Percentiles rank a stretch among this genome's conserved stretches.
These are phyloP conservation scores for Pristionchus japonicus DNA, from an alignment of 2,888 invertebrate genomes.

Conservation along the genomic window DNA sequence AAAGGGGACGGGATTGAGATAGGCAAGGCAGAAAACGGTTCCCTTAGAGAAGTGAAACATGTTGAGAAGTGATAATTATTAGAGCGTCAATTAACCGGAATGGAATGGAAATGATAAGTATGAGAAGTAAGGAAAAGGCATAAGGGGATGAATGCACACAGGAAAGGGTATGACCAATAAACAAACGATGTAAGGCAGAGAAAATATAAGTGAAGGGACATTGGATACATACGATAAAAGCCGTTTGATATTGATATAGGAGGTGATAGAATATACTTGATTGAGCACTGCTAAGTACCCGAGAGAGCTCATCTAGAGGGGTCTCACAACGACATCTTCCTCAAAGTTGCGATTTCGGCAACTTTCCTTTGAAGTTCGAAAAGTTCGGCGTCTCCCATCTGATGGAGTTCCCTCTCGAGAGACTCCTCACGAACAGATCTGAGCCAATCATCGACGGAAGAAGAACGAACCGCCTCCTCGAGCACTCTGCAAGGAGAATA, in stretches of 20 bases:
- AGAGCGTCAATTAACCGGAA: constrained; percentile 38
- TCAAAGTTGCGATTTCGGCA: neutral
- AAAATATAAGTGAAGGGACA: constrained; percentile 1
- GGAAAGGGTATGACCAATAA: constrained; percentile 30
- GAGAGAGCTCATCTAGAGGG: neutral
- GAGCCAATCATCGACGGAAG: constrained; percentile 34
- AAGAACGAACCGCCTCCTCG: constrained; percentile 29
- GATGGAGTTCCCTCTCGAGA: constrained; percentile 10
- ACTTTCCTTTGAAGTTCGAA: neutral
- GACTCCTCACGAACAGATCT: constrained; percentile 30
- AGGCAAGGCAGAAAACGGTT: constrained; percentile 8
- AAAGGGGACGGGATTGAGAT: neutral
- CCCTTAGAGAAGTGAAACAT: constrained; percentile 25
- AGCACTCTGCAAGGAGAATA: neutral
- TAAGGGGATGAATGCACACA: constrained; percentile 4
- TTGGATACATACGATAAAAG: neutral
- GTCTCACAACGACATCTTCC: constrained; percentile 32
- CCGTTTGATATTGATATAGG: neutral
- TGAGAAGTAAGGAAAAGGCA: neutral
- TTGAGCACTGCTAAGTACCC: constrained; percentile 16
- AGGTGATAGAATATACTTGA: constrained; percentile 12
- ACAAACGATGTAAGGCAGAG: neutral
- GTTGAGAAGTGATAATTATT: constrained; percentile 30
- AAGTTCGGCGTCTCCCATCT: constrained; percentile 19
- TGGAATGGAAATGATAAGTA: constrained; percentile 29